Conservation (phyloP, 2,113 vertebrate species). For the Brachyhypopomus gauderio region DNA sequence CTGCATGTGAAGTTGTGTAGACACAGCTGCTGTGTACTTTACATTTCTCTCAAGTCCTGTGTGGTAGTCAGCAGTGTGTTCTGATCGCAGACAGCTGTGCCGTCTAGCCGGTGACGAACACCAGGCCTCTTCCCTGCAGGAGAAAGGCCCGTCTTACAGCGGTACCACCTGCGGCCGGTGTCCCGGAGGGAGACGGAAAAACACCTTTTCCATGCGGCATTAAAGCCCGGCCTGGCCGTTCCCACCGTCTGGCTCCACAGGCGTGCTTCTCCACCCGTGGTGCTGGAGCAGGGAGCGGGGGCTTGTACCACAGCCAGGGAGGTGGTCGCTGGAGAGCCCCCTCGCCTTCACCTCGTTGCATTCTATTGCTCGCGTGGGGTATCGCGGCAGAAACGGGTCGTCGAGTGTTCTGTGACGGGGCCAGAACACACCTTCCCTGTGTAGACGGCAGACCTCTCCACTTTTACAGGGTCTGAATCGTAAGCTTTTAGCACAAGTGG, state of each 20-base stretch:
- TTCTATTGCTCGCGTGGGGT: conserved; percentile 20
- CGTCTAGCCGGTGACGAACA: too few relatives aligned
- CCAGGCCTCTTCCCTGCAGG: too few relatives aligned
- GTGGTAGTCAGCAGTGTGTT: too few relatives aligned
- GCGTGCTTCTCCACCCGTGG: not conserved
- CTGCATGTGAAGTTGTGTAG: too few relatives aligned
- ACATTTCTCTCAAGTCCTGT: too few relatives aligned
- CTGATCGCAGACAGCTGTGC: too few relatives aligned
- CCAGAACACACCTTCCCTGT: conserved; percentile 49
- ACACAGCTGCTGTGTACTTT: too few relatives aligned
- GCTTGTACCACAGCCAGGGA: not conserved
- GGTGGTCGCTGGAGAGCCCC: not conserved
- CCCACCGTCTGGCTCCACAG: not conserved
- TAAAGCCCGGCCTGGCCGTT: not conserved
- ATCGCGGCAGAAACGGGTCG: conserved; percentile 21
- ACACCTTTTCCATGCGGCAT: too few relatives aligned
- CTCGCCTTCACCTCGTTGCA: not conserved
- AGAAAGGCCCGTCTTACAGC: too few relatives aligned
- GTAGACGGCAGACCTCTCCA: not conserved
- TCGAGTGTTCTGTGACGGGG: not conserved
- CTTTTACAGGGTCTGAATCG: conserved; percentile 31
- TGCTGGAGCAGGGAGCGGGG: not conserved
- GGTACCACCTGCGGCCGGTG: too few relatives aligned
- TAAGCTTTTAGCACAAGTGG: conserved; percentile 28
- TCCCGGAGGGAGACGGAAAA: too few relatives aligned